Evolutionary conservation across 2,888 invertebrate genomes (phyloP), one percentile per base, ranked within the genome.

Genomic region (Troglohyphantes excavatus): DNA sequence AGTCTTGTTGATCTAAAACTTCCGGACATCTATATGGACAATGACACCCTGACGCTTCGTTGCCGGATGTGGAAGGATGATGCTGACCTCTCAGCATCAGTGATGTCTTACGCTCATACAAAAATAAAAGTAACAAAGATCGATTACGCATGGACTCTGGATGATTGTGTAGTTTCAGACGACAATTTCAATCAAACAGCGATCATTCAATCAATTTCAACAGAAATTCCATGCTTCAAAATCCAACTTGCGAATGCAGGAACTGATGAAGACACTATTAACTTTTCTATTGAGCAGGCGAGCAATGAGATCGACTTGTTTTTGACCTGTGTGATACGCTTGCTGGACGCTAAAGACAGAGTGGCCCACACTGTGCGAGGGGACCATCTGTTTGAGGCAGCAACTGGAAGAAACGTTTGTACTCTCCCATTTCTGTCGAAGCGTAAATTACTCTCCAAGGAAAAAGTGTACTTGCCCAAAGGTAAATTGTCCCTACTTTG

Each of bases 231-330:
- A 53, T 53, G 17, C n/a, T n/a, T 13, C 53, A 5, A 0, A 13
- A 53, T 33, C 33, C 9, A 9, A 33, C 9, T 33, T 33, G 33
- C 9, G 33, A 13, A 13, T 13, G 53, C 5, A 53, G n/a, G 53
- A 17, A 13, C n/a, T 17, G 5, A n/a, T 53, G 53, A 53, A n/a
- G 53, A 13, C n/a, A 17, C 13, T 13, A 53, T n/a, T 13, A 13
- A 53, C 17, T n/a, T n/a, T 1, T 0, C 13, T 17, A 6, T 5
- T 13, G 53, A 2, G 9, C 17, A 2, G 13, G 17, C 53, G 17
- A 5, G 17, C 5, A 13, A 11, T 1, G 9, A 0, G 13, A 17
- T 13, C 0, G 0, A n/a, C 0, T 0, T 0, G 0, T 17, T n/a
- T 53, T 53, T 6, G n/a, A 53, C 53, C 5, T 53, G 53, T n/a